Conservation (phyloP, 2,888 invertebrate genomes). For the Heliconius charithonia region DNA sequence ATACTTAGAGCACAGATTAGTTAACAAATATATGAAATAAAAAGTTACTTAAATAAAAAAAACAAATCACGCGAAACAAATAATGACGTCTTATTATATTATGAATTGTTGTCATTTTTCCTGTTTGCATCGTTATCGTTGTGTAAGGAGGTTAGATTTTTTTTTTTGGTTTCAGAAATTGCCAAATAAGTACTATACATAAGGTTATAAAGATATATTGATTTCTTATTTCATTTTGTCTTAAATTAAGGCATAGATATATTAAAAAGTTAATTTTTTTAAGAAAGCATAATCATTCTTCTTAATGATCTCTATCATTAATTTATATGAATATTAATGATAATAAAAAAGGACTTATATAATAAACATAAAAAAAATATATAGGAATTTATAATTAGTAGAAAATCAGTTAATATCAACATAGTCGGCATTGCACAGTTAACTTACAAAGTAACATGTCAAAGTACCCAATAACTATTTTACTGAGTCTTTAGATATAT, state of each 20-base stretch:
- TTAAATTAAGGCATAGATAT: too few relatives aligned
- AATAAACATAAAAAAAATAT: not conserved
- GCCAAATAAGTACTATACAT: not conserved
- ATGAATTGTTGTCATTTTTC: not conserved
- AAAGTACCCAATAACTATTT: conserved; percentile 11
- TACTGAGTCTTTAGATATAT: not conserved
- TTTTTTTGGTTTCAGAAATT: not conserved
- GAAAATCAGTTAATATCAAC: not conserved
- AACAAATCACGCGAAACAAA: not conserved
- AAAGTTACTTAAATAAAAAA: not conserved
- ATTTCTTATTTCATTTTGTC: not conserved
- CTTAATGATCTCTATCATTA: too few relatives aligned
- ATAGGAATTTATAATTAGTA: not conserved
- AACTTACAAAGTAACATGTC: not conserved
- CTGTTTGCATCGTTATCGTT: not conserved
- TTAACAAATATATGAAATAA: not conserved
- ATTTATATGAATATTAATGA: not conserved
- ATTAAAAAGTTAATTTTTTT: too few relatives aligned
- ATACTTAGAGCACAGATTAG: not conserved
- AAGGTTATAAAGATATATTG: not conserved
- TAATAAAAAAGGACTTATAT: not conserved
- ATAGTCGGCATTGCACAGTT: not conserved
- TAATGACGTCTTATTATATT: conserved; percentile 9
- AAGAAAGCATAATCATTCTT: too few relatives aligned
- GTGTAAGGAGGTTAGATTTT: not conserved